phyloP scores from a whole-genome alignment of 1,140 invertebrate species.

The Apis laboriosa region DNA sequence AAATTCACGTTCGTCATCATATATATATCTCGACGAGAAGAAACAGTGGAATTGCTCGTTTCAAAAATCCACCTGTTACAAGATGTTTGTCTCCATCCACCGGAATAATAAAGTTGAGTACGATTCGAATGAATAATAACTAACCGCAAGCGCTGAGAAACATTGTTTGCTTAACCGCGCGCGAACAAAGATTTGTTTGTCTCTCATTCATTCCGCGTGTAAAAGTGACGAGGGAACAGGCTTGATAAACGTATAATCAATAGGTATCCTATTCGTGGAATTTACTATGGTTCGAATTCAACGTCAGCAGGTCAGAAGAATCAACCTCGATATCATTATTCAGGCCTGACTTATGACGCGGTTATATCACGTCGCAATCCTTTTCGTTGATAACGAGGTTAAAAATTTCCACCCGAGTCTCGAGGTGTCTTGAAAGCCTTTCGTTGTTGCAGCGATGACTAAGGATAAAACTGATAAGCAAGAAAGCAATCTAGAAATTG shows the following conservation, averaged over 20 bases:
- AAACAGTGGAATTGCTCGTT: background rate
- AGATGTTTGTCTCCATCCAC: background rate
- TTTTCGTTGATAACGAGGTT: background rate
- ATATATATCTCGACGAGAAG: background rate
- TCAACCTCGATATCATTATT: slow-evolving; percentile 16
- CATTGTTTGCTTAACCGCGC: background rate
- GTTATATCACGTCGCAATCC: background rate
- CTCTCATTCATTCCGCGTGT: slow-evolving; percentile 58
- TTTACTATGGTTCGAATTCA: background rate
- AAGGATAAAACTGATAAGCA: too few species aligned
- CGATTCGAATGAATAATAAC: background rate
- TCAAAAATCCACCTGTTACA: background rate
- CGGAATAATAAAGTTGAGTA: background rate
- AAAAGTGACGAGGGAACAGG: slow-evolving; percentile 4
- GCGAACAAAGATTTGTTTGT: slow-evolving; percentile 56
- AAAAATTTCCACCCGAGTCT: background rate
- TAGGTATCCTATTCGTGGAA: background rate
- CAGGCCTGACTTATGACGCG: background rate
- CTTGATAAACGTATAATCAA: slow-evolving; percentile 22
- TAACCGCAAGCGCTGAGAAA: background rate
- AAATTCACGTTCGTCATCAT: too few species aligned
- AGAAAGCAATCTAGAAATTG: too few species aligned
- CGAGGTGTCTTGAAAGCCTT: background rate
- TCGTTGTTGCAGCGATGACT: too few species aligned
- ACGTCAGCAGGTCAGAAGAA: background rate